phyloP scores from a whole-genome alignment of 1,140 invertebrate genomes.

The Penaeus chinensis region DNA sequence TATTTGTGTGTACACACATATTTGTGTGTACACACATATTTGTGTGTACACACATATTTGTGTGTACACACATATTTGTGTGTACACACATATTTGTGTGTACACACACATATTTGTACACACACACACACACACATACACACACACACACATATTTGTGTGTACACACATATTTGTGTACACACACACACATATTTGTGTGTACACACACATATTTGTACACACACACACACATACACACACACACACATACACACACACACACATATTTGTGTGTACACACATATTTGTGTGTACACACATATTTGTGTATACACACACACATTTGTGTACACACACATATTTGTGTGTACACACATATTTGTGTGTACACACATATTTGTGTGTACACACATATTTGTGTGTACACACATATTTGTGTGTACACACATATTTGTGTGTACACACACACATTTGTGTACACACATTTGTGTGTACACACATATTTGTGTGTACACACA shows the following conservation, averaged over 20 bases:
- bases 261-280: too few relatives aligned
- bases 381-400: background rate
- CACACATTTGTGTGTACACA: too few relatives aligned
- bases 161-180: too few relatives aligned
- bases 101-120: background rate
- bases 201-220: too few relatives aligned
- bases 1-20: too few relatives aligned
- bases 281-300: too few relatives aligned
- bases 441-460: background rate
- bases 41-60: background rate
- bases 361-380: background rate
- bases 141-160: background rate
- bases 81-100: background rate
- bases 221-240: too few relatives aligned
- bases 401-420: too few relatives aligned
- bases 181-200: too few relatives aligned
- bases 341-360: too few relatives aligned
- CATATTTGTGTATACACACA: background rate
- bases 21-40: background rate
- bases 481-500: background rate
- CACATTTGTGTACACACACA: constrained; percentile 1
- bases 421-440: background rate
- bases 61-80: too few relatives aligned
- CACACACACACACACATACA: background rate
- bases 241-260: too few relatives aligned